These are phyloP conservation scores for Chaetodon auriga DNA, from an alignment of 2,113 vertebrate species.

Conservation along the genomic window DNA sequence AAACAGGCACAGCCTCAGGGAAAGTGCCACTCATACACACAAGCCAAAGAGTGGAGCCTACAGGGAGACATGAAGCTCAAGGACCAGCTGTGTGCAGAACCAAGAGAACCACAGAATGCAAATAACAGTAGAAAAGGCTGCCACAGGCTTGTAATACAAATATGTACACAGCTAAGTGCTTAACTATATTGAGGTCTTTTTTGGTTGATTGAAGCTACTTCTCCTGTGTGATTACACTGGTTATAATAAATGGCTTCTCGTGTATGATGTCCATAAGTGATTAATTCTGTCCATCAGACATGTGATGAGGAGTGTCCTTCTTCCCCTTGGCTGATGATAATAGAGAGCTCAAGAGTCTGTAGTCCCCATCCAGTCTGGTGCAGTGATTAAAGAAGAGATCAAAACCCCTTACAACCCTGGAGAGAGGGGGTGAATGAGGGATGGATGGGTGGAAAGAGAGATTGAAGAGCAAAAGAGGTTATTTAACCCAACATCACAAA, in stretches of 20 bases:
- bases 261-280: slow-evolving; percentile 72
- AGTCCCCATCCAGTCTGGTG: slow-evolving; percentile 63
- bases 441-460: slow-evolving; percentile 48
- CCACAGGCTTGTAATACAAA: slow-evolving; percentile 77
- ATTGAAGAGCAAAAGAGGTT: slow-evolving; percentile 55
- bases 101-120: slow-evolving; percentile 70
- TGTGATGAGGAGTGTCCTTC: slow-evolving; percentile 66
- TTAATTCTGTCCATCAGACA: slow-evolving; percentile 76
- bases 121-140: slow-evolving; percentile 62
- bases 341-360: slow-evolving; percentile 73
- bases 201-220: slow-evolving; percentile 64
- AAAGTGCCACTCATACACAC: slow-evolving; percentile 77
- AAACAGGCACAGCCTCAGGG: slow-evolving; percentile 78
- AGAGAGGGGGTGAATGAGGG: slow-evolving; percentile 30
- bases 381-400: slow-evolving; percentile 77
- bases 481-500: slow-evolving; percentile 69
- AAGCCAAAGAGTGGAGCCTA: slow-evolving; percentile 74
- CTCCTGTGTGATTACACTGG: slow-evolving; percentile 67
- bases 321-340: slow-evolving; percentile 72
- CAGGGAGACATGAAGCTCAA: slow-evolving; percentile 79
- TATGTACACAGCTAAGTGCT: slow-evolving; percentile 72
- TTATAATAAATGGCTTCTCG: slow-evolving; percentile 64
- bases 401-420: slow-evolving; percentile 57
- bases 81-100: slow-evolving; percentile 79
- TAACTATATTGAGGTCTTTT: slow-evolving; percentile 65